Percentiles rank a stretch among this genome's conserved stretches.
These are phyloP conservation scores for Thalpophila matura DNA, from an alignment of 2,888 invertebrate genomes.

Conservation along the genomic window DNA sequence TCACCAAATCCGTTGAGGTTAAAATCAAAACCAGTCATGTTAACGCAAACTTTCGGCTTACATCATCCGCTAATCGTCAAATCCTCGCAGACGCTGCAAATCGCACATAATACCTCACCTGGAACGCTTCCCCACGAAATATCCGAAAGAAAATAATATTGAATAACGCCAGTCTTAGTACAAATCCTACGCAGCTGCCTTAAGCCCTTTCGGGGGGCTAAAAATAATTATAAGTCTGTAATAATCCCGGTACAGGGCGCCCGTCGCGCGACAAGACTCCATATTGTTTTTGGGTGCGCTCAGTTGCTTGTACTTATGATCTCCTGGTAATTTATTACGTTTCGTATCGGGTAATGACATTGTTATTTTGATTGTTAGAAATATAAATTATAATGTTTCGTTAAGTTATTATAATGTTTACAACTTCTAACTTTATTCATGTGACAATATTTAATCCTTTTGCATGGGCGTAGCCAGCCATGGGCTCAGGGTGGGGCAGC, in stretches of 20 bases:
- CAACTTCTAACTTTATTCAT: conserved; percentile 18
- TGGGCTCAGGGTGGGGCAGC: no score
- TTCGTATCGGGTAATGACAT: conserved; percentile 58
- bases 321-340: conserved; percentile 64
- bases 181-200: conserved; percentile 86
- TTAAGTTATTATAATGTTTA: conserved; percentile 35
- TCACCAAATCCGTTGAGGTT: conserved; percentile 26
- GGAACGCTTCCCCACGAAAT: conserved; percentile 70
- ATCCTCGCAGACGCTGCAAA: conserved; percentile 71
- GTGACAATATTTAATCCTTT: conserved; percentile 2
- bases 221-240: conserved; percentile 77
- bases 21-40: conserved; percentile 48
- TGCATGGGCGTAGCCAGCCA: no score
- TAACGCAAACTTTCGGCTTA: conserved; percentile 53
- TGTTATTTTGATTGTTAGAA: conserved; percentile 59
- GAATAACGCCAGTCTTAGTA: conserved; percentile 84
- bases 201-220: conserved; percentile 85
- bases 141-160: conserved; percentile 86
- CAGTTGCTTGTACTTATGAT: conserved; percentile 66
- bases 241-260: conserved; percentile 72
- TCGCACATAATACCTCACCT: conserved; percentile 79
- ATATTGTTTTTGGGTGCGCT: conserved; percentile 72
- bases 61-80: conserved; percentile 65
- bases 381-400: conserved; percentile 40
- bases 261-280: conserved; percentile 69